Conservation (phyloP, 2,113 vertebrate genomes). For the Sapayoa aenigma region DNA sequence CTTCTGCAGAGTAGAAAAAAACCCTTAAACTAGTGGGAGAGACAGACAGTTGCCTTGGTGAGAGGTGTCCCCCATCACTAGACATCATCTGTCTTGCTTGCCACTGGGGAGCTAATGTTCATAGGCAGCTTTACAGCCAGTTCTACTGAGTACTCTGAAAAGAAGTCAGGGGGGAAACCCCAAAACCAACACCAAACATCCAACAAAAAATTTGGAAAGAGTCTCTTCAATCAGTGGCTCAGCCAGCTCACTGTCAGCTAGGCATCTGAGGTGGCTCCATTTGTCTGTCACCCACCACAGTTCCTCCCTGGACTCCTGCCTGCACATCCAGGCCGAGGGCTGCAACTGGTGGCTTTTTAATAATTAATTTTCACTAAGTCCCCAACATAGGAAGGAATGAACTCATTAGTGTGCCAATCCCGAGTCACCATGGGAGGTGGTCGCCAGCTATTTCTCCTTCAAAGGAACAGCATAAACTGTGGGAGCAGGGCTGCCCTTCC, state of each 20-base stretch:
- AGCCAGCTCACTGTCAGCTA: neutral
- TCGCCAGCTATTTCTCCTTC: neutral
- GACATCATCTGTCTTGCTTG: neutral
- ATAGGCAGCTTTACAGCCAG: neutral
- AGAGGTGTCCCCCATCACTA: neutral
- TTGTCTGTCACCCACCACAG: neutral
- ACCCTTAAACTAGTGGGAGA: neutral
- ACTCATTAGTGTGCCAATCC: neutral
- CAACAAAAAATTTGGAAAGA: neutral
- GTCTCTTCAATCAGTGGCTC: neutral
- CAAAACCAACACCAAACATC: neutral
- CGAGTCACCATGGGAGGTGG: neutral
- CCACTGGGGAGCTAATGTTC: neutral
- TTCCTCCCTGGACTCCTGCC: neutral
- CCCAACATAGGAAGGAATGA: neutral
- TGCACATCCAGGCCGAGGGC: neutral
- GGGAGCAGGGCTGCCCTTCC: neutral
- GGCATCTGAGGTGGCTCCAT: neutral
- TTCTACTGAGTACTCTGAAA: neutral
- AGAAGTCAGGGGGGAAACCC: too few species aligned
- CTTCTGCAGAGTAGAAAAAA: neutral
- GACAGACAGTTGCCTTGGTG: neutral
- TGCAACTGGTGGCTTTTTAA: neutral
- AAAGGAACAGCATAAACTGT: neutral
- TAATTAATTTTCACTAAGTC: neutral